A percentile compares a stretch with the other conserved stretches of the same genome.
These are phyloP conservation scores for Leptinotarsa rubiginosa DNA, from an alignment of 2,888 invertebrate genomes.

Conservation along the genomic window DNA sequence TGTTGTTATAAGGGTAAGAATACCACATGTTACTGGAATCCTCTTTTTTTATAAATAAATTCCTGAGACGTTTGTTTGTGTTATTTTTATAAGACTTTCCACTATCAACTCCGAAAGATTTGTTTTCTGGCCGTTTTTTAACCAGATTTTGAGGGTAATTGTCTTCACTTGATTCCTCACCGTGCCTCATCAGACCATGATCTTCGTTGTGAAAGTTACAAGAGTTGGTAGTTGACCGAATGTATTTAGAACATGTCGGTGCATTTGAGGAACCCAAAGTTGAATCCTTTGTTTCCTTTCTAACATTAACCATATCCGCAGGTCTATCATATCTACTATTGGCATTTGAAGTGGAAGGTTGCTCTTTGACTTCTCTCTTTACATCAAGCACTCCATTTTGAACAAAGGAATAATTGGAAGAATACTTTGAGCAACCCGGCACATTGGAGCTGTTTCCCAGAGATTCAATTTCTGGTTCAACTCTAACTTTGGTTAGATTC, in stretches of 20 bases:
- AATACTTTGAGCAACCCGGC: slow-evolving; percentile 39
- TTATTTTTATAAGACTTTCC: slow-evolving; percentile 21
- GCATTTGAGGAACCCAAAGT: slow-evolving; percentile 27
- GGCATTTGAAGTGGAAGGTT: slow-evolving; percentile 17
- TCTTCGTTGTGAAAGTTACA: slow-evolving; percentile 15
- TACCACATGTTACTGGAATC: slow-evolving; percentile 42
- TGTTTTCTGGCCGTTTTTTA: slow-evolving; percentile 31
- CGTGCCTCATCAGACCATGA: slow-evolving; percentile 6
- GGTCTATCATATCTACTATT: background rate
- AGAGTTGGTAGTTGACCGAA: slow-evolving; percentile 23
- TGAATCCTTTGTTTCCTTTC: slow-evolving; percentile 18
- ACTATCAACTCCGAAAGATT: background rate
- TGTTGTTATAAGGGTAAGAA: slow-evolving; percentile 46
- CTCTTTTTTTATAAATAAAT: slow-evolving; percentile 44
- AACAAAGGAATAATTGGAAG: slow-evolving; percentile 24
- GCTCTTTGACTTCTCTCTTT: slow-evolving; percentile 14
- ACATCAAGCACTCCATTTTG: slow-evolving; percentile 14
- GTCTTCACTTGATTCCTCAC: slow-evolving; percentile 32
- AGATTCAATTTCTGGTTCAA: slow-evolving; percentile 21
- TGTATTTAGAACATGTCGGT: slow-evolving; percentile 41
- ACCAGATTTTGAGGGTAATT: slow-evolving; percentile 36
- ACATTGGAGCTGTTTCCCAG: slow-evolving; percentile 18
- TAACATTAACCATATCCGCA: slow-evolving; percentile 6
- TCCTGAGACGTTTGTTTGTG: slow-evolving; percentile 36
- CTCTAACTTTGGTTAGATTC: slow-evolving; percentile 31